Evolutionary conservation across 2,797 vertebrate genomes (phyloP).

Genomic region (Prunella strophiata): DNA sequence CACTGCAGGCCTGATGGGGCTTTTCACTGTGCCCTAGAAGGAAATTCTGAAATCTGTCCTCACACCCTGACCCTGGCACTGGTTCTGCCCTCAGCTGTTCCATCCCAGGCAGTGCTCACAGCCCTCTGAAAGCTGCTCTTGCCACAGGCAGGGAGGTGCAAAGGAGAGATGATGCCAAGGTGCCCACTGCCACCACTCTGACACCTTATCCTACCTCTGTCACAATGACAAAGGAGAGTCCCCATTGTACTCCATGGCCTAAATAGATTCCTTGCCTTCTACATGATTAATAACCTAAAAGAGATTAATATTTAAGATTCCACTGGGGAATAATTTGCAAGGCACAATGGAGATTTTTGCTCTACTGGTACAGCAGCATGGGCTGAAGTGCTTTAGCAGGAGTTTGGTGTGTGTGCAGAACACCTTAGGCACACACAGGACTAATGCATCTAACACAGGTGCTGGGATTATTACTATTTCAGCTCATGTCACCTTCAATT

Average conservation of each 20-base stretch:
- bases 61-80: background rate
- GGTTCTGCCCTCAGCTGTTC: background rate
- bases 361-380: background rate
- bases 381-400: background rate
- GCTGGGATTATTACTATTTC: constrained; percentile 23
- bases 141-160: background rate
- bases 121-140: rapidly evolving
- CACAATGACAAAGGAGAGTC: background rate
- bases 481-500: background rate
- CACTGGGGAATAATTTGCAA: background rate
- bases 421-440: background rate
- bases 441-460: background rate
- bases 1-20: background rate
- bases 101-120: background rate
- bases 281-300: constrained; percentile 36
- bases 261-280: constrained; percentile 2
- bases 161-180: background rate
- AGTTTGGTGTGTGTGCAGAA: background rate
- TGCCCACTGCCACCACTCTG: background rate
- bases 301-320: constrained; percentile 56
- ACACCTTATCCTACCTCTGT: background rate
- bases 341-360: background rate
- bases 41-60: background rate
- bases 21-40: background rate
- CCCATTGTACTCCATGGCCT: background rate